Evolutionary conservation across 2,113 vertebrate species (phyloP).

Genomic region (human): DNA sequence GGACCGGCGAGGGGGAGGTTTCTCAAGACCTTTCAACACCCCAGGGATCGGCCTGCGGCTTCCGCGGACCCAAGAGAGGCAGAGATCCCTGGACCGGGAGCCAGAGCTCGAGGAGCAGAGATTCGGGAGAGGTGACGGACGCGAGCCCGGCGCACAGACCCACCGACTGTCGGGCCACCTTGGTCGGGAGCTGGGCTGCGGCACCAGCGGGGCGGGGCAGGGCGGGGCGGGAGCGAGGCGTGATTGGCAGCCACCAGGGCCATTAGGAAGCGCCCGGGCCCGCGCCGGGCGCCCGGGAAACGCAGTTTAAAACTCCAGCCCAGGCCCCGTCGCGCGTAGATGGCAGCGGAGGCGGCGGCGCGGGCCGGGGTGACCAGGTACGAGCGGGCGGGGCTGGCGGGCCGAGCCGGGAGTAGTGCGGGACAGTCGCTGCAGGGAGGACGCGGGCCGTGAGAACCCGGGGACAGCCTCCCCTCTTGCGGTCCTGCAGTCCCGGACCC

Average conservation of each 20-base stretch:
- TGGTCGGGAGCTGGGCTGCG: constrained; percentile 55
- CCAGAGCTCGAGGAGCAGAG: not conserved
- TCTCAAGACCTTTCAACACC: not conserved
- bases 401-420: constrained; percentile 59
- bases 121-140: not conserved
- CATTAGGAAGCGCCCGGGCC: constrained; percentile 86
- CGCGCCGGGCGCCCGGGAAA: constrained; percentile 83
- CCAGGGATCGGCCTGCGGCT: not conserved
- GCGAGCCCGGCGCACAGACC: not conserved
- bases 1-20: not conserved
- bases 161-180: not conserved
- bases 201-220: not conserved
- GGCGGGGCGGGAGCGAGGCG: constrained; percentile 39
- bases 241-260: constrained; percentile 91
- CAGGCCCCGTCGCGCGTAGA: constrained; percentile 85
- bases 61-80: not conserved
- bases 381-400: constrained; percentile 63
- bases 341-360: constrained; percentile 85
- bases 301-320: constrained; percentile 93
- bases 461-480: not conserved
- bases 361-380: constrained; percentile 81
- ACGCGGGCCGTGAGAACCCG: not conserved
- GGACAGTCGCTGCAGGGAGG: not conserved
- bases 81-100: not conserved
- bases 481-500: not conserved